These are phyloP conservation scores for Chrysolina oricalcia DNA, from an alignment of 2,888 invertebrate species.

Conservation along the genomic window DNA sequence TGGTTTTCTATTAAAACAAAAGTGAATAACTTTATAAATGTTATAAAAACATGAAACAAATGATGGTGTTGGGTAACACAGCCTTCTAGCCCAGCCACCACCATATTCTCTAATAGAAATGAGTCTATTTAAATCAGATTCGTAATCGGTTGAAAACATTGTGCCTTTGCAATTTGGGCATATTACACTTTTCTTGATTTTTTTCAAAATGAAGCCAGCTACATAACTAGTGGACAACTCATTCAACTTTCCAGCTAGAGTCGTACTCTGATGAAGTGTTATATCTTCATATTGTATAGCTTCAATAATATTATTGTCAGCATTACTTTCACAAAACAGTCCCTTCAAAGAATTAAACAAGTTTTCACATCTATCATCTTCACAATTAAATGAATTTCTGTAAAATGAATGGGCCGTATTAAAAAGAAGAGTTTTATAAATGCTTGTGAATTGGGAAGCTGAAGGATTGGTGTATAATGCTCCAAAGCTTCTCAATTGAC, in stretches of 20 bases:
- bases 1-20: constrained; percentile 18
- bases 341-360: constrained; percentile 26
- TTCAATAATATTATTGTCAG: no score
- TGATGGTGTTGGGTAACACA: no score
- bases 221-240: constrained; percentile 32
- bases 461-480: constrained; percentile 33
- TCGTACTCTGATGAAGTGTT: no score
- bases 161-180: constrained; percentile 20
- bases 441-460: constrained; percentile 21
- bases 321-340: not conserved
- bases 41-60: no score
- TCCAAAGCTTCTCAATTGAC: constrained; percentile 24
- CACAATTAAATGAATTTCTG: constrained; percentile 34
- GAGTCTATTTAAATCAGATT: constrained; percentile 16
- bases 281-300: no score
- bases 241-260: no score
- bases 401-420: constrained; percentile 33
- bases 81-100: constrained; percentile 23
- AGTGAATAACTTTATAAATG: constrained; percentile 27
- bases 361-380: constrained; percentile 27
- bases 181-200: constrained; percentile 9
- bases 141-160: constrained; percentile 29
- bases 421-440: constrained; percentile 31
- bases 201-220: constrained; percentile 33
- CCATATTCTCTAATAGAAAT: constrained; percentile 38